These are phyloP conservation scores for Drosophila rubida DNA, from an alignment of 2,888 invertebrate genomes.

Conservation along the genomic window DNA sequence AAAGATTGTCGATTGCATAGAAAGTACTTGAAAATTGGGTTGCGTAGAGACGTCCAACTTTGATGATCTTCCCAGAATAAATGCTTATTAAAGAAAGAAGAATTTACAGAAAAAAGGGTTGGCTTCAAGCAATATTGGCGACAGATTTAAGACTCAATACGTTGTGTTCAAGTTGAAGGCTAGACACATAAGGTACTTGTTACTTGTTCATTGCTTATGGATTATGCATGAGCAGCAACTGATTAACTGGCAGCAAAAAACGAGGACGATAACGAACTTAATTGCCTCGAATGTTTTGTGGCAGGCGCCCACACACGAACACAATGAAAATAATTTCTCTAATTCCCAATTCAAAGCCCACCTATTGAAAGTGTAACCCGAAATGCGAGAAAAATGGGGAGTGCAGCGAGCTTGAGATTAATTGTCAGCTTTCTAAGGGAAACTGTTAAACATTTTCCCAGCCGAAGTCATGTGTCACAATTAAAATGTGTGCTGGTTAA, in stretches of 20 bases:
- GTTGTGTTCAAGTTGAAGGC: background rate
- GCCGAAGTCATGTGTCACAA: conserved; percentile 67
- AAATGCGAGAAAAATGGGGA: background rate
- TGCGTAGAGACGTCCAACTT: background rate
- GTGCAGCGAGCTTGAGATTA: conserved; percentile 52
- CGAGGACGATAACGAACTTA: conserved; percentile 48
- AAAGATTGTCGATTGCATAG: background rate
- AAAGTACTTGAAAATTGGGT: background rate
- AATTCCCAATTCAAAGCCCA: conserved; percentile 50
- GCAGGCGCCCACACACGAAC: conserved; percentile 51
- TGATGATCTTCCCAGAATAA: too few relatives aligned
- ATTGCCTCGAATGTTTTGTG: conserved; percentile 61
- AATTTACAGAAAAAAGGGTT: background rate
- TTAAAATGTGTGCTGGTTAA: conserved; percentile 54
- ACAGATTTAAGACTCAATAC: background rate
- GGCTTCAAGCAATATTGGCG: background rate
- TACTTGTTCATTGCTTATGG: conserved; percentile 20
- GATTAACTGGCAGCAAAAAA: conserved; percentile 35
- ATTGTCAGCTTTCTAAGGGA: conserved; percentile 70
- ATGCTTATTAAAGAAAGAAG: background rate
- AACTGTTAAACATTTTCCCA: conserved; percentile 59
- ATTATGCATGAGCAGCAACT: conserved; percentile 39
- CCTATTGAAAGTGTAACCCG: conserved; percentile 52
- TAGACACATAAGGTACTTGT: background rate
- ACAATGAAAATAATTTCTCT: conserved; percentile 61